Percentiles rank a stretch among this genome's conserved stretches.
Conservation (phyloP, 2,888 invertebrate genomes). For the Zaprionus lineosus region DNA sequence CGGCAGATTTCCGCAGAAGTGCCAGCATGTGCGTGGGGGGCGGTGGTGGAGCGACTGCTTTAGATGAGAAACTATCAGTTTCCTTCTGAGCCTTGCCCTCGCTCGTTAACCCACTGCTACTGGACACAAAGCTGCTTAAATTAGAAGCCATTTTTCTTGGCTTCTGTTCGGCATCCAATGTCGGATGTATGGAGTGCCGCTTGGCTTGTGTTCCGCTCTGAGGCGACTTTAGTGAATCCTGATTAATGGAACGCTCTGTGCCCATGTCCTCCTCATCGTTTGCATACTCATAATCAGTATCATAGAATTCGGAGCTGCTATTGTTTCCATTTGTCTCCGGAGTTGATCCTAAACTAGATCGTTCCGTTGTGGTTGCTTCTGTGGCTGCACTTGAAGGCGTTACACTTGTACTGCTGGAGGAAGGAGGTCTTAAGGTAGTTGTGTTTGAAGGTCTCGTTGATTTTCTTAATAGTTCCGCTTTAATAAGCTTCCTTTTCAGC, state of each 20-base stretch:
- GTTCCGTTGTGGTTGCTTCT: no score
- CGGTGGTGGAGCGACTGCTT: constrained; percentile 18
- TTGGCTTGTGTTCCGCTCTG: constrained; percentile 25
- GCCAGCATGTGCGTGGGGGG: constrained; percentile 12
- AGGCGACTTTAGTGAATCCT: constrained; percentile 21
- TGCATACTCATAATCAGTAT: constrained; percentile 43
- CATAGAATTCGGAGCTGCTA: constrained; percentile 24
- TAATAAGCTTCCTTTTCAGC: constrained; percentile 41
- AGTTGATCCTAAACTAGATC: no score
- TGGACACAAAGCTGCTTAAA: constrained; percentile 35
- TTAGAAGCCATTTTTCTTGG: constrained; percentile 7
- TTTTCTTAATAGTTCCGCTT: constrained; percentile 7
- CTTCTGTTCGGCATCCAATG: constrained; percentile 9
- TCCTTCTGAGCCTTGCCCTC: constrained; percentile 24
- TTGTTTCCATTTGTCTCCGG: constrained; percentile 8
- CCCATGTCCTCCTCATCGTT: constrained; percentile 27
- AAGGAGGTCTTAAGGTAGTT: no score
- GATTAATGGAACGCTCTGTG: constrained; percentile 43
- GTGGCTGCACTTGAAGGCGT: no score
- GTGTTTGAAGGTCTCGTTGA: no score
- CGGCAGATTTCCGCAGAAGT: constrained; percentile 29
- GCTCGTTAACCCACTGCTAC: constrained; percentile 54
- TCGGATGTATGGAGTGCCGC: constrained; percentile 38
- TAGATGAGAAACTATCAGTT: constrained; percentile 20
- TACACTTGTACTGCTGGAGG: constrained; percentile 1